Evolutionary conservation across 2,113 vertebrate genomes (phyloP).

Genomic region (Ornithorhynchus anatinus): DNA sequence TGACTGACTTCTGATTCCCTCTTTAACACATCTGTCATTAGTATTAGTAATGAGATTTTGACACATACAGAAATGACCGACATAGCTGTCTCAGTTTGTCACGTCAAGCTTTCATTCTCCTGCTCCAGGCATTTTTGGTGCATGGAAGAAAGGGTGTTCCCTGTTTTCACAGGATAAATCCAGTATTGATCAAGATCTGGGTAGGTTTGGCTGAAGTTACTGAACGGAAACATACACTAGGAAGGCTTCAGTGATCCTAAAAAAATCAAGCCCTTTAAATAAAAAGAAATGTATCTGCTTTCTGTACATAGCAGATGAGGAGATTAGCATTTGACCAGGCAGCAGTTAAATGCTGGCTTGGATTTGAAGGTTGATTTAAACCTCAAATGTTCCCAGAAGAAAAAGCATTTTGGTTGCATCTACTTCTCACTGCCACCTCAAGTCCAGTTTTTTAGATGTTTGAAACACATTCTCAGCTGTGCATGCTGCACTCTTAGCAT

Average conservation of each 20-base stretch:
- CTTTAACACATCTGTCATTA: too few species aligned
- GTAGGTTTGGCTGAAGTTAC: too few species aligned
- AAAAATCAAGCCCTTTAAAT: neutral
- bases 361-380: neutral
- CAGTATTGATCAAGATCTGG: too few species aligned
- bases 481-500: neutral
- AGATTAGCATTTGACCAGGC: neutral
- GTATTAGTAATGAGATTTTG: too few species aligned
- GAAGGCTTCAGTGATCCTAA: neutral
- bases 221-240: too few species aligned
- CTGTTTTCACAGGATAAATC: too few species aligned
- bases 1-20: too few species aligned
- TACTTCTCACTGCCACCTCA: neutral
- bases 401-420: conserved; percentile 11
- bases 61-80: too few species aligned
- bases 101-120: too few species aligned
- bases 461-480: neutral
- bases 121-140: too few species aligned
- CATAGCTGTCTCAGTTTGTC: too few species aligned
- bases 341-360: neutral
- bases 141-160: too few species aligned
- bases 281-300: neutral
- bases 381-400: neutral
- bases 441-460: neutral
- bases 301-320: neutral